Evolutionary conservation across 2,888 invertebrate genomes (phyloP), one percentile per base, ranked within the genome.

Genomic region (Oegoconia quadripuncta): DNA sequence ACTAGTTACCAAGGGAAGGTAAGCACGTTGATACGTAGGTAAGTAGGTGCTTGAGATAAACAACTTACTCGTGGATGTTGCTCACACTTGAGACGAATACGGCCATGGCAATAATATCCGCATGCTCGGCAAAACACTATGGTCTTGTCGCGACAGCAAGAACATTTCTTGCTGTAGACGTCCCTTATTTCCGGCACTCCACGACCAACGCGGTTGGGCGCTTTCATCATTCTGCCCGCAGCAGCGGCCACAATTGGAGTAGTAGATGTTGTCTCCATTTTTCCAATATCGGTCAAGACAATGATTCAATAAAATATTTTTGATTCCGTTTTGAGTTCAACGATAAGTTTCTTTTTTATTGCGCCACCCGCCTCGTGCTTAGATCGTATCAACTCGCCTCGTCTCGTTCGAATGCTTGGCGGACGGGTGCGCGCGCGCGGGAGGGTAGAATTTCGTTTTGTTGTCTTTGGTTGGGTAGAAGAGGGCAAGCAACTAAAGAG

Each of bases 91-190:
- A 84, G 46, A n/a, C 86, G 75, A 41, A 83, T 81, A 27, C 87
- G 77, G 13, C 87, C 86, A 45, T 80, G 66, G 42, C 84, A 83
- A 49, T 77, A 79, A 46, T 74, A 87, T 15, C 87, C 87, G 41
- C 87, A 87, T 16, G 81, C 67, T 36, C 84, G 66, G 48, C 87
- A 87, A 47, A 84, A 86, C 2, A 86, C 87, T 9, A 80, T 75
- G 1, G 76, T 72, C 56, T 83, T 87, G 1, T 72, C 74, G 41
- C 87, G 62, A 12, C 54, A 47, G 51, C 87, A 87, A 4, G 79
- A 73, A 58, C 87, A 87, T 48, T 64, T 76, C 29, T 74, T 73
- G 1, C 39, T 57, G 37, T 77, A 81, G 1, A 52, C 41, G 8
- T 65, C 56, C 2, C 22, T 58, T 23, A 84, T 67, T 43, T 67